phyloP scores from a whole-genome alignment of 23 tunicate genomes.

The Aplidium turbinatum region DNA sequence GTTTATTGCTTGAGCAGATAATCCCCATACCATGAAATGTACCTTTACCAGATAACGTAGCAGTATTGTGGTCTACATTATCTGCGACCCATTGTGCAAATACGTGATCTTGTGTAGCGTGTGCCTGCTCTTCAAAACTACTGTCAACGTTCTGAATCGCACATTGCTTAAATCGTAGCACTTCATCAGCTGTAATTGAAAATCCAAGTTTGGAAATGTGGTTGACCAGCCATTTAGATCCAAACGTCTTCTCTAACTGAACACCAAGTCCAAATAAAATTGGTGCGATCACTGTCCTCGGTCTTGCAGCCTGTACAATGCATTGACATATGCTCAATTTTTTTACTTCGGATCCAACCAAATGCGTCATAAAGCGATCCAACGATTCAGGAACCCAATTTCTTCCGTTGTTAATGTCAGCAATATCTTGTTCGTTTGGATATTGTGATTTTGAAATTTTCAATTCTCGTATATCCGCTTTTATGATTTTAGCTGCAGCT shows the following conservation, averaged over 20 bases:
- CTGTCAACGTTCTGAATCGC: neutral
- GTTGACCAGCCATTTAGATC: constrained; percentile 2
- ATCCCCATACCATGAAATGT: constrained; percentile 8
- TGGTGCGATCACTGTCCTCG: neutral
- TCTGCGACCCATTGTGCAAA: constrained; percentile 8
- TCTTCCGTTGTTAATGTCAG: neutral
- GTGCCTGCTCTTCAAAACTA: neutral
- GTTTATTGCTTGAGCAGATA: neutral
- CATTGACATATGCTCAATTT: constrained; percentile 8
- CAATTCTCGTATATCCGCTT: too few relatives aligned
- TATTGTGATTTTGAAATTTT: too few relatives aligned
- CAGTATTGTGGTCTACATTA: constrained; percentile 10
- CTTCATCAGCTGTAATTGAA: neutral
- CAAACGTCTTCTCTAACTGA: neutral
- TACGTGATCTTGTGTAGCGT: neutral
- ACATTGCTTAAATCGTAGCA: neutral
- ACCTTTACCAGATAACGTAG: constrained; percentile 5
- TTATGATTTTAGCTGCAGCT: too few relatives aligned
- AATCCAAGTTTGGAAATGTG: neutral
- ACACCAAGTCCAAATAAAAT: constrained; percentile 1
- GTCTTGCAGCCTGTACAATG: neutral
- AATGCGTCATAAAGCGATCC: neutral
- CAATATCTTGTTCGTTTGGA: too few relatives aligned
- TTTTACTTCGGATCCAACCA: neutral
- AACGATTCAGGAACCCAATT: constrained; percentile 3